Evolutionary conservation across 2,113 vertebrate genomes (phyloP).

Genomic region (Otocyon megalotis): DNA sequence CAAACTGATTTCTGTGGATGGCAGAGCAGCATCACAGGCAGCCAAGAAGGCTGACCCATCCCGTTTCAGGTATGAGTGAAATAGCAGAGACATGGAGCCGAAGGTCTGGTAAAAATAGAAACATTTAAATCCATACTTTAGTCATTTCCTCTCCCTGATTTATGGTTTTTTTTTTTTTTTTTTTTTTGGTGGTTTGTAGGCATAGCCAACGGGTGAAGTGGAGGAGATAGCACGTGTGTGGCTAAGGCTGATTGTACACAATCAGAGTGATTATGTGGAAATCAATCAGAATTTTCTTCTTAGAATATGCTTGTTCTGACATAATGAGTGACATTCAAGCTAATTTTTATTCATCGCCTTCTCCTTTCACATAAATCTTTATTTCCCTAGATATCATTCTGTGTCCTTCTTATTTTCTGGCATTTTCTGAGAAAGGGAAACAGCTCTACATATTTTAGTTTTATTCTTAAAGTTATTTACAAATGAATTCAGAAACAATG

Average conservation of each 20-base stretch:
- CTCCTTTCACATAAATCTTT: background rate
- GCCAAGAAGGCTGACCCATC: rapidly evolving
- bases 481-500: background rate
- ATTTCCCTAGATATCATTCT: background rate
- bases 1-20: background rate
- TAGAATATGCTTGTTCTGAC: constrained; percentile 36
- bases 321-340: constrained; percentile 23
- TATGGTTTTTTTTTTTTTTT: background rate
- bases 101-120: constrained; percentile 24
- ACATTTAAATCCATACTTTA: background rate
- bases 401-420: background rate
- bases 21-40: background rate
- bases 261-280: constrained; percentile 46
- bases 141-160: constrained; percentile 18
- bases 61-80: background rate
- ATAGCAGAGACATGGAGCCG: background rate
- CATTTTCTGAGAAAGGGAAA: background rate
- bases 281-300: constrained; percentile 61
- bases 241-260: constrained; percentile 12
- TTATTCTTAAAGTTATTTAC: constrained; percentile 2
- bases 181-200: background rate
- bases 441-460: background rate
- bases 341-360: constrained; percentile 49
- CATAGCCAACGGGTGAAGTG: background rate
- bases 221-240: background rate